Conservation (phyloP, 2,113 vertebrate species). For the Oreochromis spilurus region DNA sequence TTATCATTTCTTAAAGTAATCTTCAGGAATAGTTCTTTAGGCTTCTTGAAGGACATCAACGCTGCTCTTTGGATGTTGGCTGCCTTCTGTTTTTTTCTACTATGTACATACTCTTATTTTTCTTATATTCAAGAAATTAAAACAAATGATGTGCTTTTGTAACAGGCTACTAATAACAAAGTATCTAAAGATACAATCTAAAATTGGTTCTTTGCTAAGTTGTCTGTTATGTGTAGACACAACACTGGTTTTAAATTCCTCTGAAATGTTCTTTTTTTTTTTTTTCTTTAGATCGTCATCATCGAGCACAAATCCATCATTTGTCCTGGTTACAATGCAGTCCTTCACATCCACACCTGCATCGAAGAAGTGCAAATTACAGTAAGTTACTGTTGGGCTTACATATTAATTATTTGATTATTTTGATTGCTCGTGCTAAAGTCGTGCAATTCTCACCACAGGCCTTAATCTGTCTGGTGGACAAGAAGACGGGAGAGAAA, state of each 20-base stretch:
- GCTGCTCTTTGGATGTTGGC: background rate
- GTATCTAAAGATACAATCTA: background rate
- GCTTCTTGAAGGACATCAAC: background rate
- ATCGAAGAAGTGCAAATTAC: constrained; percentile 99
- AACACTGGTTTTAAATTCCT: background rate
- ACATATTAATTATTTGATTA: background rate
- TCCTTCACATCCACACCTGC: constrained; percentile 98
- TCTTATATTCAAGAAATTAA: background rate
- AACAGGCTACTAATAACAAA: background rate
- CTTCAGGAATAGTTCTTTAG: background rate
- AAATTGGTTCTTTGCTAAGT: too few species aligned
- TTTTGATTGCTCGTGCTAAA: background rate
- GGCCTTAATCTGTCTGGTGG: constrained; percentile 99
- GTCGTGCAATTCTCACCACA: constrained; percentile 33
- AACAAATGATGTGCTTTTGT: background rate
- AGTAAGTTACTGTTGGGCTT: constrained; percentile 72
- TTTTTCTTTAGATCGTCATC: constrained; percentile 85
- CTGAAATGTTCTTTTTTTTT: background rate
- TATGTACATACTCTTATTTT: background rate
- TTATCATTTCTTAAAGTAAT: background rate
- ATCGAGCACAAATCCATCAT: constrained; percentile 99
- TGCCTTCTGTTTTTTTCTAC: background rate
- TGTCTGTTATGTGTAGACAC: too few species aligned
- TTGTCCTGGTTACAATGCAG: constrained; percentile 98
- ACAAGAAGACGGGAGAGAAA: constrained; percentile 98